phyloP scores from a whole-genome alignment of 2,113 vertebrate genomes.

The Ptilorrhoa leucosticta region DNA sequence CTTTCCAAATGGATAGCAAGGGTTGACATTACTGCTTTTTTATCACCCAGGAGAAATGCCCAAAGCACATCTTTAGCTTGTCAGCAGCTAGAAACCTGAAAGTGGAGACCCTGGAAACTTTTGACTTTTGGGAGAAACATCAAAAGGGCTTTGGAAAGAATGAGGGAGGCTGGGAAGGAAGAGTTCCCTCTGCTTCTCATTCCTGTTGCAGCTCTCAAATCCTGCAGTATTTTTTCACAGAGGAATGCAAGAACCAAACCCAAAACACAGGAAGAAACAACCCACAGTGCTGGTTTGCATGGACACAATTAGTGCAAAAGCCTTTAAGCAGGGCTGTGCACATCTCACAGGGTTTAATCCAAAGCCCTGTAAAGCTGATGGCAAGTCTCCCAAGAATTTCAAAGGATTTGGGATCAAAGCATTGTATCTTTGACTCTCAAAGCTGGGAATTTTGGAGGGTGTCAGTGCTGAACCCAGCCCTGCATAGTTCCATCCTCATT shows the following conservation, averaged over 20 bases:
- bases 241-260: background rate
- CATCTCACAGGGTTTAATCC: background rate
- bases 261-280: conserved; percentile 6
- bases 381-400: background rate
- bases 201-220: background rate
- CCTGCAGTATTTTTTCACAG: background rate
- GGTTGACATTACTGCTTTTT: background rate
- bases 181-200: background rate
- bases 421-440: background rate
- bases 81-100: background rate
- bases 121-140: background rate
- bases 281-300: background rate
- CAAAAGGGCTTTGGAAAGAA: conserved; percentile 7
- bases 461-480: background rate
- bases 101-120: background rate
- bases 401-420: background rate
- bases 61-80: background rate
- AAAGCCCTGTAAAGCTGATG: background rate
- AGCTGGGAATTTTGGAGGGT: background rate
- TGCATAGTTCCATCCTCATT: background rate
- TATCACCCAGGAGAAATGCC: background rate
- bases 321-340: background rate
- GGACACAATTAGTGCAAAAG: background rate
- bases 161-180: background rate
- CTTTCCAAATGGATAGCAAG: background rate